Conservation (phyloP, 37 sponge, comb jelly and placozoan genomes). For the Haliclona indistincta region DNA sequence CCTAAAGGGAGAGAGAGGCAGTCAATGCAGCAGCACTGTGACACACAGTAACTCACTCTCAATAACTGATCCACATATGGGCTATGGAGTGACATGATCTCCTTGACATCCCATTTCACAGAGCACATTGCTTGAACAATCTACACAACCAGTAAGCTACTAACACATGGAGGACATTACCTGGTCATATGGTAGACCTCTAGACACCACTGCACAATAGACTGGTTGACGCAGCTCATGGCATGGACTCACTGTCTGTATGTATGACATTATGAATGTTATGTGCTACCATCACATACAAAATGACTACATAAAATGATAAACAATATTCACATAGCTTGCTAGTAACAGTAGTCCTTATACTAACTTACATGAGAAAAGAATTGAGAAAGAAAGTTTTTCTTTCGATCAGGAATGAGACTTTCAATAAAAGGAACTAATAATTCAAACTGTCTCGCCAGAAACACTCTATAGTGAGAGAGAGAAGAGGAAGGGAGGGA, state of each 20-base stretch:
- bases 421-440: slow-evolving; percentile 67
- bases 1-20: slow-evolving; percentile 12
- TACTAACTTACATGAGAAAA: slow-evolving; percentile 72
- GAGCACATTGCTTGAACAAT: slow-evolving; percentile 63
- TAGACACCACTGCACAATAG: slow-evolving; percentile 60
- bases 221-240: slow-evolving; percentile 77
- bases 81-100: slow-evolving; percentile 91
- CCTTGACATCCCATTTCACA: slow-evolving; percentile 93
- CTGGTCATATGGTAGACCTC: slow-evolving; percentile 48
- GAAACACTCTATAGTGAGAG: slow-evolving; percentile 63
- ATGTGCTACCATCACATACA: background rate
- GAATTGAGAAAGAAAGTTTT: slow-evolving; percentile 83
- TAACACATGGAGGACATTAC: too few species aligned
- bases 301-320: background rate
- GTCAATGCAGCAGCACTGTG: background rate
- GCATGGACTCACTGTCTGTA: slow-evolving; percentile 76
- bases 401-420: slow-evolving; percentile 77
- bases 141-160: slow-evolving; percentile 24
- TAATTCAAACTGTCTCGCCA: slow-evolving; percentile 84
- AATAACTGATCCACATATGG: slow-evolving; percentile 79
- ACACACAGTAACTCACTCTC: slow-evolving; percentile 34
- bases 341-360: background rate
- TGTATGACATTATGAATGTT: background rate
- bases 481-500: background rate
- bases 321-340: background rate